Conservation (phyloP, 2,113 vertebrate genomes). For the Lutjanus erythropterus region DNA sequence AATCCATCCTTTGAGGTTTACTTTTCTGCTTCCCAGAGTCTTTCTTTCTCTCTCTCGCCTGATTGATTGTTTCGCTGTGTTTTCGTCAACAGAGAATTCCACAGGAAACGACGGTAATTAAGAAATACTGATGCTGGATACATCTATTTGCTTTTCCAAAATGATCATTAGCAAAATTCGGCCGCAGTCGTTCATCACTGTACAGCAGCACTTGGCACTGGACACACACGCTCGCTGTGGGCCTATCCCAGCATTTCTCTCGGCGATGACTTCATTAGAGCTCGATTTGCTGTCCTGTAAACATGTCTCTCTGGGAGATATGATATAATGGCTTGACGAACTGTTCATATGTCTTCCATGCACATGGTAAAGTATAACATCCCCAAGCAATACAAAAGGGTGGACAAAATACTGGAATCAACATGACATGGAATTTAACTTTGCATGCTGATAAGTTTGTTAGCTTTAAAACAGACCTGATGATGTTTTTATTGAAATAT, state of each 20-base stretch:
- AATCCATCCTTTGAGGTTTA: conserved; percentile 66
- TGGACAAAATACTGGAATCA: conserved; percentile 32
- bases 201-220: conserved; percentile 73
- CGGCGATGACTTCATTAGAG: conserved; percentile 77
- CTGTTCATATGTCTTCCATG: conserved; percentile 67
- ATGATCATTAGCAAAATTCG: conserved; percentile 79
- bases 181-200: conserved; percentile 81
- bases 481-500: conserved; percentile 39
- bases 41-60: conserved; percentile 49
- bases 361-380: conserved; percentile 49
- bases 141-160: conserved; percentile 85
- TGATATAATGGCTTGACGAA: conserved; percentile 63
- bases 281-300: conserved; percentile 73
- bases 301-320: conserved; percentile 74
- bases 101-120: conserved; percentile 83
- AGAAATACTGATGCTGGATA: conserved; percentile 83
- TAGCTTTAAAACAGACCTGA: conserved; percentile 23
- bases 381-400: conserved; percentile 25
- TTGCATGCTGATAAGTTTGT: conserved; percentile 44
- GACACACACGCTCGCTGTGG: conserved; percentile 50
- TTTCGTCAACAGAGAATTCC: conserved; percentile 81
- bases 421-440: conserved; percentile 30
- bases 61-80: conserved; percentile 74
- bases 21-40: conserved; percentile 55
- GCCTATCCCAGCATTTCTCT: conserved; percentile 74